These are phyloP conservation scores for Archips crataeganus DNA, from an alignment of 2,888 invertebrate genomes.

Conservation along the genomic window DNA sequence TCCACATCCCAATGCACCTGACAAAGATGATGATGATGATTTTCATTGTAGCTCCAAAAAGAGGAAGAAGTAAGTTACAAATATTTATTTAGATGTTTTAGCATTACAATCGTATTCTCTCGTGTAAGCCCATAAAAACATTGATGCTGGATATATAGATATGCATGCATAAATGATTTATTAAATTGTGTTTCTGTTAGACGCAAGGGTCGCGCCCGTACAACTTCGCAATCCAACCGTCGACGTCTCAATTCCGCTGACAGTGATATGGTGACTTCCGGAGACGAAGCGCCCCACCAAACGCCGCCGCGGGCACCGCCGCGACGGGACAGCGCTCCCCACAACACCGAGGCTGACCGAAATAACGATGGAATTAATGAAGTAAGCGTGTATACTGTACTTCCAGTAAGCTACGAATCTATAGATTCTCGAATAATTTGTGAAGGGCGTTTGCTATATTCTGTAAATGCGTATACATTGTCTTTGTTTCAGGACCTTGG, in stretches of 20 bases:
- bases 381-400: background rate
- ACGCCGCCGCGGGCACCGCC: constrained; percentile 79
- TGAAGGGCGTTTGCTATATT: background rate
- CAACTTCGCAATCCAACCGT: constrained; percentile 87
- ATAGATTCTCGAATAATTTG: background rate
- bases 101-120: background rate
- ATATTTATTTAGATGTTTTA: background rate
- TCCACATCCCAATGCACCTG: constrained; percentile 73
- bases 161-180: no score
- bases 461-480: background rate
- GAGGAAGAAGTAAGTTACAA: constrained; percentile 69
- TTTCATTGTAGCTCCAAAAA: constrained; percentile 65
- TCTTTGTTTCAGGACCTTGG: constrained; percentile 70
- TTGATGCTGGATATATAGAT: no score
- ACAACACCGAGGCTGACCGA: constrained; percentile 30
- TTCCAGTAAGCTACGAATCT: background rate
- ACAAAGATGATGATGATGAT: constrained; percentile 78
- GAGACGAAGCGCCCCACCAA: constrained; percentile 88
- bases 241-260: constrained; percentile 92
- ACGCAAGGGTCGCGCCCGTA: constrained; percentile 88
- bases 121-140: no score
- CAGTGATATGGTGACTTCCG: constrained; percentile 90
- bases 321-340: constrained; percentile 50
- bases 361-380: constrained; percentile 33
- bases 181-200: constrained; percentile 54